Base-by-base conservation (phyloP, 2,888 invertebrate genomes). In the Mesoligia furuncula region DNA sequence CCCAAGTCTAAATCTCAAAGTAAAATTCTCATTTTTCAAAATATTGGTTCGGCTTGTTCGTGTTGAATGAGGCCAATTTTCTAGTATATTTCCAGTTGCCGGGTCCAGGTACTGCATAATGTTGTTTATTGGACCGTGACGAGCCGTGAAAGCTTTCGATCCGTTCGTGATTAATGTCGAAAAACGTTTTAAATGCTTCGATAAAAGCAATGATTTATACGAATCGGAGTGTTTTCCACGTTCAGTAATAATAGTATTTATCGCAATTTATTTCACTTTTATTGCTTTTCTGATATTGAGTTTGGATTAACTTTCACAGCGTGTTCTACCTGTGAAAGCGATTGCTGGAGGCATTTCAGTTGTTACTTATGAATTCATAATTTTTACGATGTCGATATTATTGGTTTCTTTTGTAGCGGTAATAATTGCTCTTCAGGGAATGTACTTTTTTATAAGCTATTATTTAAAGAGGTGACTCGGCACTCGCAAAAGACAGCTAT, bases 101-200 rank as follows among this genome's bases (percentile, higher is more conserved):
- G 71, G 66, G 79, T 78, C 75, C 83, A 84, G 79, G 85, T 80
- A 75, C 73, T 84, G 80, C 83, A 86, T 88, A 86, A 85, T 90
- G 80, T 86, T 87, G 89, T 90, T 90, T 88, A 91, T 88, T 90
- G 90, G 87, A 81, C 87, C 86, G 84, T 87, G 87, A 87, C 85
- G 90, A 90, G 73, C 83, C 85, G 88, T 90, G 87, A 91, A 90
- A 90, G 90, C 91, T 90, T 91, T 90, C 89, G 85, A 90, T 90
- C 87, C 87, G 79, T 79, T 86, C 81, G 84, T 90, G 90, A 92
- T 93, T 92, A 90, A 91, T 88, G 87, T 87, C 83, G 83, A 79
- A 87, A 89, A 89, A 88, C 87, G 85, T 87, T 92, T 91, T 89
- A 91, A 92, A 89, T 90, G 85, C 83, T 80, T 71, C 87, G 71